Evolutionary conservation across 2,888 invertebrate species (phyloP), one percentile per base, ranked within the genome.

Genomic region (Chrysomela aeneicollis): DNA sequence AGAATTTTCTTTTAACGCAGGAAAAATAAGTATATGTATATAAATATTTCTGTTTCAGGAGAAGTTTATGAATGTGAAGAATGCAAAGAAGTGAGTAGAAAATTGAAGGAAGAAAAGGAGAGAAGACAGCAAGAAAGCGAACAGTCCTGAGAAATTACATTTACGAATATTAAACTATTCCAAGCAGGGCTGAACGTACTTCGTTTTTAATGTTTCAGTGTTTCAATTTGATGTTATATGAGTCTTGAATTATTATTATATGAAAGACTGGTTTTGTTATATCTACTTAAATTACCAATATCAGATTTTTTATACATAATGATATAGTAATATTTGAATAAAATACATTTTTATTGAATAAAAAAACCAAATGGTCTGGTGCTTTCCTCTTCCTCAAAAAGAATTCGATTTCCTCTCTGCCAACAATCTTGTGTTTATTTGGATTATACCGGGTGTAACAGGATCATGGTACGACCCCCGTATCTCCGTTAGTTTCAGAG

Each of bases 41-140:
- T n/a, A n/a, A n/a, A n/a, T n/a, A n/a, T n/a, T 5, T 22, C 54
- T 59, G 5, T 63, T 60, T 46, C 12, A 66, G 66, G 59, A 18
- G 26, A 63, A 21, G 63, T 47, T 18, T 15, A 58, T 1, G 72
- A 72, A 53, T 72, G 71, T 30, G 58, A 64, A 22, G 71, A 72
- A 57, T 71, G 72, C 47, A 15, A 57, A 37, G 63, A 68, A 55
- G 53, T 67, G n/a, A 54, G 47, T 9, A 61, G 62, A 26, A 53
- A 70, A 42, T 42, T 42, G 15, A 52, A 59, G 26, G 61, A 67
- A 35, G 49, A 62, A 35, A 42, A 18, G 1, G 32, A 63, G 21
- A 53, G 37, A 6, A 55, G 47, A 2, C 50, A 42, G 12, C 26
- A 42, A 17, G 50, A 62, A 6, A 19, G 47, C 19, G 26, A 58